phyloP scores from a whole-genome alignment of 92 coral and sea anemone genomes.

The Porites lobata region DNA sequence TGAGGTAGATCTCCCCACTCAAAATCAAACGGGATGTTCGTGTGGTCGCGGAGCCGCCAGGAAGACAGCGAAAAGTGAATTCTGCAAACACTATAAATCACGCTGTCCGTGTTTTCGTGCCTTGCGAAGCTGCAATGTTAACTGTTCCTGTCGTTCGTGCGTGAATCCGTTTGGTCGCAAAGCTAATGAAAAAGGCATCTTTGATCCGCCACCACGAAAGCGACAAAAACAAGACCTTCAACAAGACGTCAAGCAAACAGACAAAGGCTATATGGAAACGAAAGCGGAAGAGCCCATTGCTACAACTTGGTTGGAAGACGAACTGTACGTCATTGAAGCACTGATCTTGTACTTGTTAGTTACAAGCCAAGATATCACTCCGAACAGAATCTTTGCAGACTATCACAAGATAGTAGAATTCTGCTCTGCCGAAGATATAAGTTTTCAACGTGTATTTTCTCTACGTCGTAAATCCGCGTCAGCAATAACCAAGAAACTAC shows the following conservation, averaged over 20 bases:
- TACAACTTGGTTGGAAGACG: conserved; percentile 40
- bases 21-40: conserved; percentile 35
- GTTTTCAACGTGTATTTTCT: conserved; percentile 11
- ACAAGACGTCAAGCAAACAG: neutral
- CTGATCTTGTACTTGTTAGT: conserved; percentile 12
- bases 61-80: conserved; percentile 37
- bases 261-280: conserved; percentile 18
- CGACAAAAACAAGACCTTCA: conserved; percentile 50
- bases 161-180: conserved; percentile 49
- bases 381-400: neutral
- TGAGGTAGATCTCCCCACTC: neutral
- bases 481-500: conserved; percentile 27
- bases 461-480: conserved; percentile 2
- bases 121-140: conserved; percentile 27
- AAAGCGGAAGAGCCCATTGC: conserved; percentile 20
- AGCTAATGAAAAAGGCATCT: conserved; percentile 18
- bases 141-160: conserved; percentile 48
- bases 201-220: conserved; percentile 43
- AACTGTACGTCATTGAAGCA: conserved; percentile 18
- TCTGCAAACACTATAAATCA: conserved; percentile 50
- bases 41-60: conserved; percentile 59
- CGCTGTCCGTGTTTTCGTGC: conserved; percentile 48
- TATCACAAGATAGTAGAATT: conserved; percentile 24
- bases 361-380: conserved; percentile 5
- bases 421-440: conserved; percentile 8